Evolutionary conservation across 2,888 invertebrate genomes (phyloP).

Genomic region (Aphidoletes aphidimyza): DNA sequence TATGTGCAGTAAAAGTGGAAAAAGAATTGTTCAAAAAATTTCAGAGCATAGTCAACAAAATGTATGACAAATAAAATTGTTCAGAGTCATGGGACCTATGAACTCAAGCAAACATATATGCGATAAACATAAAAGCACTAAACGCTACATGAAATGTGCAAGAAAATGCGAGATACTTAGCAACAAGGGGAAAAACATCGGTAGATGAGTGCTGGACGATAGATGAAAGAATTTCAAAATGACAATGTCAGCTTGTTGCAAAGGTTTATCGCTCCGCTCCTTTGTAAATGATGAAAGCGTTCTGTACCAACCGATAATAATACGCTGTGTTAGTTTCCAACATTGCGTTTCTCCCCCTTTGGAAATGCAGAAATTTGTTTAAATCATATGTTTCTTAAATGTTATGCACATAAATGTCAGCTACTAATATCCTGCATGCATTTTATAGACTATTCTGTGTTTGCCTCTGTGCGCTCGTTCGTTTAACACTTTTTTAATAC

Average conservation of each 20-base stretch:
- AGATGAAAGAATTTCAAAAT: not conserved
- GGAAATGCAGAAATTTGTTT: slow-evolving; percentile 28
- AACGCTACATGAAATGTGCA: not conserved
- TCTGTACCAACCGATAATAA: not conserved
- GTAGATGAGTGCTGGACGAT: not conserved
- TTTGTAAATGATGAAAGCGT: not conserved
- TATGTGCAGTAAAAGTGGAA: not conserved
- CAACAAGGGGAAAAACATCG: not conserved
- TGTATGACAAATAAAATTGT: not conserved
- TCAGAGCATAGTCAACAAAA: not conserved
- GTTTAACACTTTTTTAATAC: not conserved
- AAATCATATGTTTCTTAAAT: slow-evolving; percentile 49
- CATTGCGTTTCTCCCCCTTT: no score
- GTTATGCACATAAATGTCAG: slow-evolving; percentile 41
- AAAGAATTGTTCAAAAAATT: not conserved
- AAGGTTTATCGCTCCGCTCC: not conserved
- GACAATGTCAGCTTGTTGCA: no score
- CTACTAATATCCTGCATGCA: not conserved
- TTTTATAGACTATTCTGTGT: not conserved
- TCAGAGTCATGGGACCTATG: slow-evolving; percentile 24
- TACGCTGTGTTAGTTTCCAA: not conserved
- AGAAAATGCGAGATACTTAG: not conserved
- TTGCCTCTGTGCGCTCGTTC: not conserved
- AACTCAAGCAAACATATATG: slow-evolving; percentile 11
- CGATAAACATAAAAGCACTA: slow-evolving; percentile 25